Conservation (phyloP, 2,113 vertebrate species). For the Ammospiza nelsoni region DNA sequence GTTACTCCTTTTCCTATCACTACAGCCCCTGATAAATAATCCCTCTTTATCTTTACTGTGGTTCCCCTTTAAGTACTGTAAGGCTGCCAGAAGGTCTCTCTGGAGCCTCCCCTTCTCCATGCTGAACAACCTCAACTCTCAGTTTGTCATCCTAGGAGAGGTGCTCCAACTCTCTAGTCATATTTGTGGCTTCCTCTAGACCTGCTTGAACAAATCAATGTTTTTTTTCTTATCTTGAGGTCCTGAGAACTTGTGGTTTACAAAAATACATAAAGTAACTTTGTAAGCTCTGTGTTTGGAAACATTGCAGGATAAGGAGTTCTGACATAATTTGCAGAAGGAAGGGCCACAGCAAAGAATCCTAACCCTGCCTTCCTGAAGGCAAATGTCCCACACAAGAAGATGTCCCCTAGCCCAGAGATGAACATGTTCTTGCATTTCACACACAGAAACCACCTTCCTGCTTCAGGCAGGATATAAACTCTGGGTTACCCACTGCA, state of each 20-base stretch:
- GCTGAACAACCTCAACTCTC: background rate
- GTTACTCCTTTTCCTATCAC: background rate
- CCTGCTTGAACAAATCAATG: background rate
- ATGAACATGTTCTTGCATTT: background rate
- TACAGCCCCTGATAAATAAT: background rate
- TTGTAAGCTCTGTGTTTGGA: background rate
- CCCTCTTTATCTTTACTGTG: background rate
- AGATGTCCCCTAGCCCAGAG: background rate
- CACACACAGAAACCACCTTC: background rate
- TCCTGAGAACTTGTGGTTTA: background rate
- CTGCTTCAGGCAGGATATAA: background rate
- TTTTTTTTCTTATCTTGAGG: background rate
- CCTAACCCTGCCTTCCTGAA: background rate
- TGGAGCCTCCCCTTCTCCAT: background rate
- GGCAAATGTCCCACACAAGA: background rate
- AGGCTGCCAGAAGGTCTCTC: background rate
- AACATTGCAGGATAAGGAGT: background rate
- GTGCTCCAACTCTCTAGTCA: background rate
- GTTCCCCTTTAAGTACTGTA: background rate
- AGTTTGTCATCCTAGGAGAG: background rate
- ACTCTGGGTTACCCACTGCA: background rate
- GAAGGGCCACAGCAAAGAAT: background rate
- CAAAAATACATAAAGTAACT: background rate
- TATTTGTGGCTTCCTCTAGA: background rate
- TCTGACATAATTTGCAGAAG: background rate